phyloP scores from a whole-genome alignment of 2,113 vertebrate species.

The Lathamus discolor region DNA sequence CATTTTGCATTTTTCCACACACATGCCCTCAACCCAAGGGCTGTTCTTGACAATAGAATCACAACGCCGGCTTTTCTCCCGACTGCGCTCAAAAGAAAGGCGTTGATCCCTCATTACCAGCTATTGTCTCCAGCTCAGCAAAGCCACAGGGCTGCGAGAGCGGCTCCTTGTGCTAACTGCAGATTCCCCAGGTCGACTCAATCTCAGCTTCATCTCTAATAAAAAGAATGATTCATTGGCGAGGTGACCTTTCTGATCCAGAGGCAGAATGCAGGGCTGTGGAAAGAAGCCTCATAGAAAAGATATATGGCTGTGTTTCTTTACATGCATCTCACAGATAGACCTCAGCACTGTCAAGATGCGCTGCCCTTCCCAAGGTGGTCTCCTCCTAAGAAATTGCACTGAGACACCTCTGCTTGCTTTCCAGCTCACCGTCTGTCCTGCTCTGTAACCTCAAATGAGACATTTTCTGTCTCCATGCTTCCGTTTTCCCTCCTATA shows the following conservation, averaged over 20 bases:
- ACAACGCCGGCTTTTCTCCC: not conserved
- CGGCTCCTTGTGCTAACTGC: not conserved
- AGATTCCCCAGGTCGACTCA: not conserved
- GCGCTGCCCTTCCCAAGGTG: not conserved
- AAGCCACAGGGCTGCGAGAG: not conserved
- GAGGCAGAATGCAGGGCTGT: not conserved
- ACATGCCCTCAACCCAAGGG: not conserved
- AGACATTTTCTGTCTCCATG: not conserved
- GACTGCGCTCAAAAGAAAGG: not conserved
- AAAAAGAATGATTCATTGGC: not conserved
- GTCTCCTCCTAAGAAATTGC: not conserved
- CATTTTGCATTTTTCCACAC: slow-evolving; percentile 7
- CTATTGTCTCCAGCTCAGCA: not conserved
- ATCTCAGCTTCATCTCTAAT: slow-evolving; percentile 3
- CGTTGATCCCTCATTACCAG: not conserved
- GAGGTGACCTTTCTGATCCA: not conserved
- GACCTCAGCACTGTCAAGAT: not conserved
- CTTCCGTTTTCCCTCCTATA: not conserved
- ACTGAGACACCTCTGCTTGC: not conserved
- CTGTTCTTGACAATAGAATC: not conserved
- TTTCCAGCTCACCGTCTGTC: not conserved
- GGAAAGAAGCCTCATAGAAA: not conserved
- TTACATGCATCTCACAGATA: not conserved
- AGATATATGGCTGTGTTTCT: not conserved
- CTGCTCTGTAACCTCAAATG: not conserved